Evolutionary conservation across 2,888 invertebrate species (phyloP).

Genomic region (Lithosia quadra): DNA sequence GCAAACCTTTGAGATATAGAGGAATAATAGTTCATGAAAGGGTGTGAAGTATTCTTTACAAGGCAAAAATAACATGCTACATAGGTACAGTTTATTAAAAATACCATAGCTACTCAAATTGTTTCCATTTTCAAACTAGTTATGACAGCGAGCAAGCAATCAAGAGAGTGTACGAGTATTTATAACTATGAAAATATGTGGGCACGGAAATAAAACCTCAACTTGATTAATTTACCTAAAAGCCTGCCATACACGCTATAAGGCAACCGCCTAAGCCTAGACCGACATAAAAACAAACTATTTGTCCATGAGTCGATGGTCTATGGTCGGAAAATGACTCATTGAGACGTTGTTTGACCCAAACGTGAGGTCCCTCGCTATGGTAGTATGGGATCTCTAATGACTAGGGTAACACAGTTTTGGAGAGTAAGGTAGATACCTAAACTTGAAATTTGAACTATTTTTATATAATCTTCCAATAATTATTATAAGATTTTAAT

Average conservation of each 20-base stretch:
- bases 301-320: constrained; percentile 37
- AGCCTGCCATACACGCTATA: constrained; percentile 32
- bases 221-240: constrained; percentile 47
- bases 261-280: constrained; percentile 1
- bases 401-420: constrained; percentile 46
- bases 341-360: constrained; percentile 37
- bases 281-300: constrained; percentile 38
- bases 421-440: not conserved
- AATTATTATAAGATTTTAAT: too few relatives aligned
- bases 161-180: not conserved
- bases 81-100: too few relatives aligned
- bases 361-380: constrained; percentile 44
- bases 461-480: too few relatives aligned
- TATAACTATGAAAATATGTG: constrained; percentile 19
- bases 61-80: too few relatives aligned
- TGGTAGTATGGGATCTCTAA: constrained; percentile 15
- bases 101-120: not conserved
- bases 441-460: not conserved
- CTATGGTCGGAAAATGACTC: constrained; percentile 30
- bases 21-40: too few relatives aligned
- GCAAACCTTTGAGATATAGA: too few relatives aligned
- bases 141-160: not conserved
- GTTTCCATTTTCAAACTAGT: not conserved
- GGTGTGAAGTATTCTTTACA: too few relatives aligned
- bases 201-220: constrained; percentile 26